Evolutionary conservation across 2,888 invertebrate species (phyloP), one percentile per base, ranked within the genome.

Genomic region (Agrochola litura): DNA sequence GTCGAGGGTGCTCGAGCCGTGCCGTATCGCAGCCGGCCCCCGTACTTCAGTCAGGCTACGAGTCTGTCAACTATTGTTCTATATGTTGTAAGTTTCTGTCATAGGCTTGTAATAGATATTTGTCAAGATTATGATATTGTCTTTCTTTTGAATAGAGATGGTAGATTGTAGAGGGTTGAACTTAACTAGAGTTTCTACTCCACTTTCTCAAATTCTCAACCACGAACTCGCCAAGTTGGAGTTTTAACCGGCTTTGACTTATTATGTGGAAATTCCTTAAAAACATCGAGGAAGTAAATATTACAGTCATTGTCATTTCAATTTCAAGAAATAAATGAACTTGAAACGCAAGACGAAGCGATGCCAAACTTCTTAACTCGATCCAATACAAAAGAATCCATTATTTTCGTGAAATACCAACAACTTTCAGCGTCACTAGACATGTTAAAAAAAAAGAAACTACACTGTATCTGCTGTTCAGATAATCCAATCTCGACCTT

Each of bases 21-120:
- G 92, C 92, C 91, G 88, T 92, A 92, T 92, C 92, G 86, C 91
- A 79, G 90, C 86, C 86, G 37, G 30, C 76, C 79, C 86, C 82
- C 65, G 22, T 49, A 25, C 85, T 76, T 73, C 73, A 79, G 46
- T n/a, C 74, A 43, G 43, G 71, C 73, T 41, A 61, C 41, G 8
- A 54, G 60, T 6, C 25, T 30, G 54, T 60, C 54, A 41, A 68
- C 76, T 65, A 64, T 79, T 83, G 71, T 72, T 68, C 52, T 14
- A 69, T 64, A 72, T 25, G 22, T 63, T 68, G 49, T 56, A 49
- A 52, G 49, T 70, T 67, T 61, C 72, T 76, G 58, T 58, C 30
- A 14, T 30, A 43, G 16, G 14, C 30, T 19, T 49, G 43, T 79
- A 58, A 61, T 30, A 68, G 60, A 70, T 61, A 63, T 60, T 54